Conservation (phyloP, 2,797 vertebrate genomes). For the Somateria mollissima region DNA sequence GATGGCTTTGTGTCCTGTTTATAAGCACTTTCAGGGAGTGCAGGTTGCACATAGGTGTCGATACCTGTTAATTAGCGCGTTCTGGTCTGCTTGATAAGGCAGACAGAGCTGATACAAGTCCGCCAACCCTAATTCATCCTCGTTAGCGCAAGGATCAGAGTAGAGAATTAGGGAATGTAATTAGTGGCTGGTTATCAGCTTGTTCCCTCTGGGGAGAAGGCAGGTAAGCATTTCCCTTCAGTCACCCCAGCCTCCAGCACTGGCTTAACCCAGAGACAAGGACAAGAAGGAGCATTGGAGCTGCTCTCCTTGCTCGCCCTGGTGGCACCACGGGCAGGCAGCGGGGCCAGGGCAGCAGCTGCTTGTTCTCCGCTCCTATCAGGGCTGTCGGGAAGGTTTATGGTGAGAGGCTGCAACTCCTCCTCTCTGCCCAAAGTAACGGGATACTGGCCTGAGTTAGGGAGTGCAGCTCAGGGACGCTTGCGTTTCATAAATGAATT, state of each 20-base stretch:
- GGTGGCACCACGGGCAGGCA: neutral
- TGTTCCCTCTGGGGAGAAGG: neutral
- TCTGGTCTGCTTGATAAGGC: neutral
- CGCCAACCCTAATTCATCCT: neutral
- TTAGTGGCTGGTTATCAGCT: neutral
- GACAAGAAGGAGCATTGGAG: neutral
- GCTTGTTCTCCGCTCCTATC: neutral
- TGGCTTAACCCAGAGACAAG: neutral
- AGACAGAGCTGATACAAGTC: neutral
- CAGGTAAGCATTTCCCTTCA: neutral
- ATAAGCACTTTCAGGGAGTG: neutral
- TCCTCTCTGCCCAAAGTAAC: neutral
- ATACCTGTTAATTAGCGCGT: neutral
- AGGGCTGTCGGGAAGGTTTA: neutral
- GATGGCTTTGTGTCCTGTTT: neutral
- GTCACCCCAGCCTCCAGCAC: neutral
- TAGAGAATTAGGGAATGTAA: neutral
- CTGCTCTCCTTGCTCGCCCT: neutral
- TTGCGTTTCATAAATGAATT: neutral
- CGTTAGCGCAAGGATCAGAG: neutral
- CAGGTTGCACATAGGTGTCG: neutral
- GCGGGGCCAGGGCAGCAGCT: accelerated
- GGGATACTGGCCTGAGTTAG: neutral
- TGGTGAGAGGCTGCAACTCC: neutral
- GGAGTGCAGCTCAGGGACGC: neutral